Conservation (phyloP, 2,797 vertebrate species). For the Salarias fasciatus region DNA sequence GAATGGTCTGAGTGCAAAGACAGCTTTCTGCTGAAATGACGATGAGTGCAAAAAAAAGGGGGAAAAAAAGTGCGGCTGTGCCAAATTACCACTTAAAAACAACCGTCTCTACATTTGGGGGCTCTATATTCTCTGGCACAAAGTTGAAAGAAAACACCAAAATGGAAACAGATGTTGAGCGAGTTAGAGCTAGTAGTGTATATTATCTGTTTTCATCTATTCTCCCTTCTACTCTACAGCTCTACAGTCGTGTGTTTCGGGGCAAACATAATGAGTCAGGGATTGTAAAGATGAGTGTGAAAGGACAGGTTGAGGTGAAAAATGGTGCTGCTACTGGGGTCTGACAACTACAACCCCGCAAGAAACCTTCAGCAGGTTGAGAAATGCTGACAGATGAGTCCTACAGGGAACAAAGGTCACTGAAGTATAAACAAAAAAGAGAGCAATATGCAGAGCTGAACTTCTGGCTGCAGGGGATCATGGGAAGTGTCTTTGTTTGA, state of each 20-base stretch:
- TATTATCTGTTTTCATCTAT: slow-evolving; percentile 62
- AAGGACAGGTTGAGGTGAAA: slow-evolving; percentile 45
- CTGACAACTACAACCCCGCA: slow-evolving; percentile 24
- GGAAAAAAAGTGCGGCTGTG: slow-evolving; percentile 44
- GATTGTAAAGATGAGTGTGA: slow-evolving; percentile 40
- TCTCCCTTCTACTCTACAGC: slow-evolving; percentile 40
- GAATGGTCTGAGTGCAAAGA: slow-evolving; percentile 52
- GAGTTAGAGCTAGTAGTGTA: slow-evolving; percentile 46
- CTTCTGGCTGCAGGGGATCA: slow-evolving; percentile 4
- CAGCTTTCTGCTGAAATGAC: slow-evolving; percentile 57
- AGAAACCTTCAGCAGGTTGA: slow-evolving; percentile 21
- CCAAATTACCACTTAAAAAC: slow-evolving; percentile 76
- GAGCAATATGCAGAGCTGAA: not conserved
- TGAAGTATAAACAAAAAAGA: slow-evolving; percentile 12
- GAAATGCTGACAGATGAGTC: slow-evolving; percentile 39
- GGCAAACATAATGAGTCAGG: slow-evolving; percentile 64
- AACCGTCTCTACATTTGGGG: slow-evolving; percentile 70
- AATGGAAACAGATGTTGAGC: slow-evolving; percentile 81
- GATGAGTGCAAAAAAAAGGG: slow-evolving; percentile 47
- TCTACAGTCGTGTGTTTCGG: slow-evolving; percentile 37
- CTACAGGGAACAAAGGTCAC: slow-evolving; percentile 32
- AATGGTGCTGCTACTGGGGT: slow-evolving; percentile 35
- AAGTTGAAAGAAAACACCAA: slow-evolving; percentile 76
- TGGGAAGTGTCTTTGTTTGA: slow-evolving; percentile 8
- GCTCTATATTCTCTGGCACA: slow-evolving; percentile 69